Percentiles rank a stretch among this genome's conserved stretches.
Conservation (phyloP, 2,888 invertebrate species). For the Carabus problematicus region DNA sequence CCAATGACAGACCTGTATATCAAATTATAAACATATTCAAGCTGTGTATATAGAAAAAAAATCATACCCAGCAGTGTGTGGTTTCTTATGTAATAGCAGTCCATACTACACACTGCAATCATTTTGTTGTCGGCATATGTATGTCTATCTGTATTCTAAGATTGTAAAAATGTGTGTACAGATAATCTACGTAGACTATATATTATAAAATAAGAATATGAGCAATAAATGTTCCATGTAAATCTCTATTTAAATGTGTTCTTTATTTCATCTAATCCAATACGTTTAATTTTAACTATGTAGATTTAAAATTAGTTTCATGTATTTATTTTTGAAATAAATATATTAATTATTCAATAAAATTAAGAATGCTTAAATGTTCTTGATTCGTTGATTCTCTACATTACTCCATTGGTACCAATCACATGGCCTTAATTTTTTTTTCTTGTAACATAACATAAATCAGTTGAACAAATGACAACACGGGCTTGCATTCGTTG, state of each 20-base stretch:
- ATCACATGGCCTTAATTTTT: too few species aligned
- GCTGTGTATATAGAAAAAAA: constrained; percentile 37
- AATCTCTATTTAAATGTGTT: constrained; percentile 24
- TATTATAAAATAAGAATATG: constrained; percentile 38
- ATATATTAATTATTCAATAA: too few species aligned
- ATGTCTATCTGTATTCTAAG: constrained; percentile 38
- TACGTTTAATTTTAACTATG: too few species aligned
- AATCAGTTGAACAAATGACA: too few species aligned
- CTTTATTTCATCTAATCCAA: background rate
- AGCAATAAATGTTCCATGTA: constrained; percentile 41
- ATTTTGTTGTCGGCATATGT: constrained; percentile 23
- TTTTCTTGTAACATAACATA: too few species aligned
- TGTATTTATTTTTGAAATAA: too few species aligned
- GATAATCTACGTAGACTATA: constrained; percentile 38
- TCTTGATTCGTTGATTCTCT: too few species aligned
- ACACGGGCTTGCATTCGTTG: too few species aligned
- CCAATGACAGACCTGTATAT: background rate
- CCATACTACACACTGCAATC: constrained; percentile 28
- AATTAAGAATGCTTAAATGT: too few species aligned
- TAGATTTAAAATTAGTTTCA: too few species aligned
- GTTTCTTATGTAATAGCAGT: constrained; percentile 46
- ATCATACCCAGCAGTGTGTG: constrained; percentile 35
- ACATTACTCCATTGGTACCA: too few species aligned
- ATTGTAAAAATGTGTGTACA: constrained; percentile 42
- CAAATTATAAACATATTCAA: constrained; percentile 24